phyloP scores from a whole-genome alignment of 2,797 vertebrate genomes.

The Schizopygopsis pylzovi region DNA sequence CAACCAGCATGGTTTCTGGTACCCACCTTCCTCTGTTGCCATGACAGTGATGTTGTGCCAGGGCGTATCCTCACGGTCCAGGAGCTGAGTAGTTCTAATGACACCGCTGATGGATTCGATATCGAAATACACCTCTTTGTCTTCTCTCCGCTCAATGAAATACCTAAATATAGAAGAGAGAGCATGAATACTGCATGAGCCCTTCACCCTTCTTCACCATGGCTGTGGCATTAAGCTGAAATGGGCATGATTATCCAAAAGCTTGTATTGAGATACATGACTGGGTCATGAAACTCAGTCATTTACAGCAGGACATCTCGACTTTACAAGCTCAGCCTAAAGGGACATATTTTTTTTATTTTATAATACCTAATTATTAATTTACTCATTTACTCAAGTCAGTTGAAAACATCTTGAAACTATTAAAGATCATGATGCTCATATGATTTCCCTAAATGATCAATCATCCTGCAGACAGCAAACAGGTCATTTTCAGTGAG shows the following conservation, averaged over 20 bases:
- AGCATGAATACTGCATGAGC: constrained; percentile 53
- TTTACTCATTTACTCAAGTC: too few species aligned
- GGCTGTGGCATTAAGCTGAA: constrained; percentile 43
- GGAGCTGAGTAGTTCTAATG: constrained; percentile 86
- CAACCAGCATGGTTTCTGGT: constrained; percentile 46
- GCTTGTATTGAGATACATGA: constrained; percentile 20
- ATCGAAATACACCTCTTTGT: constrained; percentile 86
- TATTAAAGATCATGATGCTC: too few species aligned
- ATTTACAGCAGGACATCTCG: neutral
- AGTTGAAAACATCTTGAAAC: too few species aligned
- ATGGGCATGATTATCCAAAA: constrained; percentile 43
- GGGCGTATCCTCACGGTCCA: constrained; percentile 91
- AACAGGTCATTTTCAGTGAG: neutral
- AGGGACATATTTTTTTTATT: neutral
- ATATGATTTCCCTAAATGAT: too few species aligned
- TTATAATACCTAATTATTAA: neutral
- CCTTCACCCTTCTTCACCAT: constrained; percentile 41
- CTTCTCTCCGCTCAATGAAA: constrained; percentile 84
- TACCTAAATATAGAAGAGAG: constrained; percentile 79
- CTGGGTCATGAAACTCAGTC: constrained; percentile 28
- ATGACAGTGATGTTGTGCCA: constrained; percentile 96
- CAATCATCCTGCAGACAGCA: too few species aligned
- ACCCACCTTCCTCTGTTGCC: constrained; percentile 94
- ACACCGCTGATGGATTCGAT: constrained; percentile 90
- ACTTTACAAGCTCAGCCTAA: neutral